Evolutionary conservation across 2,888 invertebrate species (phyloP).

Genomic region (Acrobasis consociella): DNA sequence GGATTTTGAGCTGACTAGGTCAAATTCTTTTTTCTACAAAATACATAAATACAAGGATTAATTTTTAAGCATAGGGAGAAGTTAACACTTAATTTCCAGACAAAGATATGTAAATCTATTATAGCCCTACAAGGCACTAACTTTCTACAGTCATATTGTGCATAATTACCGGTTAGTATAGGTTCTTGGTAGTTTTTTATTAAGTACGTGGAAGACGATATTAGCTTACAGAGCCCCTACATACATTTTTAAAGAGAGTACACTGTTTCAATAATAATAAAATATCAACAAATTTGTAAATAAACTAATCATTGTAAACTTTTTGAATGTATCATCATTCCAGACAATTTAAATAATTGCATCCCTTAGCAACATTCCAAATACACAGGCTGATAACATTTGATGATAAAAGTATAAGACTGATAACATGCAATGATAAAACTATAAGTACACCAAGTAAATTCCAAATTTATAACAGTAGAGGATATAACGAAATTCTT

Average conservation of each 20-base stretch:
- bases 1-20: too few relatives aligned
- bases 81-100: background rate
- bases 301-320: background rate
- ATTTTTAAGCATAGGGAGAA: background rate
- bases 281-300: too few relatives aligned
- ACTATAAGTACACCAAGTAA: background rate
- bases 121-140: constrained; percentile 11
- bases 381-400: background rate
- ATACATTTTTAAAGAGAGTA: background rate
- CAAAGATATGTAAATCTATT: background rate
- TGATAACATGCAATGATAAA: background rate
- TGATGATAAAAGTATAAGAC: background rate
- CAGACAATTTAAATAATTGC: background rate
- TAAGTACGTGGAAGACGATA: constrained; percentile 11
- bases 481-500: background rate
- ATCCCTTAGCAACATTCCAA: background rate
- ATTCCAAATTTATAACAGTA: background rate
- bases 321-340: background rate
- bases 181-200: background rate
- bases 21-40: too few relatives aligned
- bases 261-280: too few relatives aligned
- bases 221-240: background rate
- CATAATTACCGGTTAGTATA: background rate
- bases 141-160: background rate
- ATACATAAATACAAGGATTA: background rate